Evolutionary conservation across 2,888 invertebrate genomes (phyloP).

Genomic region (Melangyna quadrimaculata): DNA sequence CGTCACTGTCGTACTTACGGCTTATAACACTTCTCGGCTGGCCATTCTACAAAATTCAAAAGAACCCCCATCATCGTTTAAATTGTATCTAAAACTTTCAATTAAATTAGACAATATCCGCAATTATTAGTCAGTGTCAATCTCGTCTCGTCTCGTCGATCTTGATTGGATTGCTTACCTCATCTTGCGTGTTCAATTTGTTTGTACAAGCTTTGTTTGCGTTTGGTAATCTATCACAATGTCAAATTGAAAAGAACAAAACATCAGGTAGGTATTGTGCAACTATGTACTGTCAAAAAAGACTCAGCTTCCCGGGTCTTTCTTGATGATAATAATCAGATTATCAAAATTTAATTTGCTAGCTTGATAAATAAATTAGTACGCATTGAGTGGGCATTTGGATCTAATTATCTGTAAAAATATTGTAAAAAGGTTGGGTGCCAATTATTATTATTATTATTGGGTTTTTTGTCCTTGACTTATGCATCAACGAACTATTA

Average conservation of each 20-base stretch:
- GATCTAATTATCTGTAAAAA: conserved; percentile 34
- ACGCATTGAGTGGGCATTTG: conserved; percentile 26
- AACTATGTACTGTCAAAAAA: conserved; percentile 8
- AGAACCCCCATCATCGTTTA: neutral
- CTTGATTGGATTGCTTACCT: conserved; percentile 26
- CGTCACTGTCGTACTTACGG: neutral
- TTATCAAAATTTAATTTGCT: conserved; percentile 32
- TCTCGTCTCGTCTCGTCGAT: neutral
- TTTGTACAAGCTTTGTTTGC: neutral
- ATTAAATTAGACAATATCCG: conserved; percentile 7
- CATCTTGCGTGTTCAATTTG: conserved; percentile 11
- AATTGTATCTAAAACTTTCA: conserved; percentile 2
- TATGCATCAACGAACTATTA: neutral
- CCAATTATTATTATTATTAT: neutral
- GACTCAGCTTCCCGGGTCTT: conserved; percentile 12
- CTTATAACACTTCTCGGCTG: neutral
- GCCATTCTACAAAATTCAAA: conserved; percentile 13
- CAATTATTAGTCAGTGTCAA: conserved; percentile 32
- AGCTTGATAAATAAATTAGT: neutral
- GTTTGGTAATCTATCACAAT: conserved; percentile 33
- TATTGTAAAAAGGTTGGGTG: conserved; percentile 39
- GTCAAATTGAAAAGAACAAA: conserved; percentile 4
- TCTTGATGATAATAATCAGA: conserved; percentile 42
- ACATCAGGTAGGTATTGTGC: neutral
- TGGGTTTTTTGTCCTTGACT: conserved; percentile 28